Evolutionary conservation across 2,888 invertebrate species (phyloP).

Genomic region (Siphlonurus alternatus): DNA sequence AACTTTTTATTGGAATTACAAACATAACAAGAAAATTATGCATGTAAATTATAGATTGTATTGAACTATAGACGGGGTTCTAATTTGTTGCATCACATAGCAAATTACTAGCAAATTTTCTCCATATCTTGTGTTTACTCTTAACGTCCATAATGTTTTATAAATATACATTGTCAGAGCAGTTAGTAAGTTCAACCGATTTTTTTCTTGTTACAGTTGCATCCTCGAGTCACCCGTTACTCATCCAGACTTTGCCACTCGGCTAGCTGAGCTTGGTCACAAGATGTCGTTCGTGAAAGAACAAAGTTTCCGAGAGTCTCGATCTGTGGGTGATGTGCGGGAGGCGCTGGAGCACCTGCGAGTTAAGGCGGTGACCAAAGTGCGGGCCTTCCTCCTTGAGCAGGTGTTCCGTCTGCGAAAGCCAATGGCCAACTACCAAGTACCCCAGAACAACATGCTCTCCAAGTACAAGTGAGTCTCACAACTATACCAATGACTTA

Average conservation of each 20-base stretch:
- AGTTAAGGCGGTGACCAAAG: constrained; percentile 86
- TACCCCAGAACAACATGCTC: constrained; percentile 93
- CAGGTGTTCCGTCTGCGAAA: constrained; percentile 95
- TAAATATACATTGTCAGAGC: background rate
- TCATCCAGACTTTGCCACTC: constrained; percentile 81
- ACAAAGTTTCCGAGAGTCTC: constrained; percentile 10
- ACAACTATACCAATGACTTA: too few relatives aligned
- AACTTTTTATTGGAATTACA: too few relatives aligned
- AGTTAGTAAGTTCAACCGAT: background rate
- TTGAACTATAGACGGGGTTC: too few relatives aligned
- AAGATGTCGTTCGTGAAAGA: constrained; percentile 84
- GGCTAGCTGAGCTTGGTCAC: constrained; percentile 84
- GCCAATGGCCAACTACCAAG: constrained; percentile 97
- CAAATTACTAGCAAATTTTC: too few relatives aligned
- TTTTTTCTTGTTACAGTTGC: constrained; percentile 36
- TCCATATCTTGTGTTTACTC: too few relatives aligned
- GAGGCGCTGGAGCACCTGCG: constrained; percentile 91
- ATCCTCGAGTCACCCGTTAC: constrained; percentile 86
- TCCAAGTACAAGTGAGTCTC: constrained; percentile 55
- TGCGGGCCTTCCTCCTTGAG: constrained; percentile 80
- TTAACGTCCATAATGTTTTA: too few relatives aligned
- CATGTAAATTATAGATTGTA: too few relatives aligned
- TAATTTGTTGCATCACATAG: too few relatives aligned
- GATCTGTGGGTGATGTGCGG: constrained; percentile 76
- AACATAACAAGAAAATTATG: too few relatives aligned